phyloP scores from a whole-genome alignment of 2,888 invertebrate genomes.

The Cephus sareptanus region DNA sequence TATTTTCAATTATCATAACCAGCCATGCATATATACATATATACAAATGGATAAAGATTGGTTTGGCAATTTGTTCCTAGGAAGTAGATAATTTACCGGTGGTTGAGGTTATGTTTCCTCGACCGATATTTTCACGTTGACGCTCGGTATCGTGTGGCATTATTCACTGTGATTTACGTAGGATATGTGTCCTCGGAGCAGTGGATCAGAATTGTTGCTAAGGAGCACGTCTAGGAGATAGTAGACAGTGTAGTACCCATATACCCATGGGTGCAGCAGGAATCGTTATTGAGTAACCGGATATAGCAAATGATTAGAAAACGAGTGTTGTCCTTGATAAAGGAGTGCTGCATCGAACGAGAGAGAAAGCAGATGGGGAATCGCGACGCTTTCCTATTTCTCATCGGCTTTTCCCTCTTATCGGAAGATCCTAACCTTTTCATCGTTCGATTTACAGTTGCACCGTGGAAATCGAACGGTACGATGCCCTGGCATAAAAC shows the following conservation, averaged over 20 bases:
- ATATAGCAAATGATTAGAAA: not conserved
- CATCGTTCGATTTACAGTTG: slow-evolving; percentile 47
- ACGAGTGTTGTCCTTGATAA: not conserved
- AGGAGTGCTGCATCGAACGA: not conserved
- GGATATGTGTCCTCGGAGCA: not conserved
- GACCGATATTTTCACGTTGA: not conserved
- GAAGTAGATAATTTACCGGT: not conserved
- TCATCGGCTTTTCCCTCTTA: not conserved
- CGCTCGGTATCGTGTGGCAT: not conserved
- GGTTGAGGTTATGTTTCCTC: not conserved
- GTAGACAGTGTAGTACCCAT: not conserved
- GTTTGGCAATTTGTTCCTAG: not conserved
- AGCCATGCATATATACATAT: too few species aligned
- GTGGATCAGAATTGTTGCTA: not conserved
- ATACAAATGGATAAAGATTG: not conserved
- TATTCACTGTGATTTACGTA: not conserved
- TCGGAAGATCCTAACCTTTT: slow-evolving; percentile 41
- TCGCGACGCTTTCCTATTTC: not conserved
- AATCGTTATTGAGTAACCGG: not conserved
- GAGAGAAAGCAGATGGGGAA: not conserved
- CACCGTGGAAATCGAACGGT: slow-evolving; percentile 38
- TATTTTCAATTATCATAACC: too few species aligned
- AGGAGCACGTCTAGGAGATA: not conserved
- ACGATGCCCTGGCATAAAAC: slow-evolving; percentile 40
- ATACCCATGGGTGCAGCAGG: not conserved